Percentiles rank a stretch among this genome's conserved stretches.
These are phyloP conservation scores for Brenthis hecate DNA, from an alignment of 2,888 invertebrate genomes.

Conservation along the genomic window DNA sequence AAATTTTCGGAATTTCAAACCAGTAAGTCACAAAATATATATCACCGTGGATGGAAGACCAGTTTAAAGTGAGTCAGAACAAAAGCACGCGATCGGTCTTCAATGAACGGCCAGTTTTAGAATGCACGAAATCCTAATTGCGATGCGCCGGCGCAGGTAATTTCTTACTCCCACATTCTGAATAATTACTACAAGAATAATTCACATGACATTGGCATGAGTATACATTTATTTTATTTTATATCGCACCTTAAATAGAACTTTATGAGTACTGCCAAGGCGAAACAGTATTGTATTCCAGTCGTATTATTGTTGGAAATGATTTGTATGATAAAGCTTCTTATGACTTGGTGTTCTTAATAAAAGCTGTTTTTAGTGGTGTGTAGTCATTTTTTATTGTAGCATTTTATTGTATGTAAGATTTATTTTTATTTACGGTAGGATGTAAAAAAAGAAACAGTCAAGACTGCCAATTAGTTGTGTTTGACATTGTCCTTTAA, in stretches of 20 bases:
- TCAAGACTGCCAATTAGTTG: background rate
- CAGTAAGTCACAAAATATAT: background rate
- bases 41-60: conserved; percentile 1
- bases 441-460: background rate
- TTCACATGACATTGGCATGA: conserved; percentile 40
- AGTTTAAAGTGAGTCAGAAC: conserved; percentile 38
- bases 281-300: conserved; percentile 14
- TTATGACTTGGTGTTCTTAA: conserved; percentile 10
- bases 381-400: background rate
- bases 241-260: conserved; percentile 34
- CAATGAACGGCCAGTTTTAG: conserved; percentile 51
- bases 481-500: too few relatives aligned
- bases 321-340: conserved; percentile 13
- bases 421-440: background rate
- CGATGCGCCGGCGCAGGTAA: conserved; percentile 47
- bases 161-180: conserved; percentile 39
- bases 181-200: conserved; percentile 40
- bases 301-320: conserved; percentile 14
- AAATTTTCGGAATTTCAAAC: too few relatives aligned
- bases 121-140: conserved; percentile 46
- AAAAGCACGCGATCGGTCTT: conserved; percentile 47
- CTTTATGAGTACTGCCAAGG: conserved; percentile 27
- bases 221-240: conserved; percentile 32
- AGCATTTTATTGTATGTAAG: conserved; percentile 5
- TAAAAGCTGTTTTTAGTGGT: background rate